phyloP scores from a whole-genome alignment of 2,797 vertebrate species.

The Otolemur crassicaudatus region DNA sequence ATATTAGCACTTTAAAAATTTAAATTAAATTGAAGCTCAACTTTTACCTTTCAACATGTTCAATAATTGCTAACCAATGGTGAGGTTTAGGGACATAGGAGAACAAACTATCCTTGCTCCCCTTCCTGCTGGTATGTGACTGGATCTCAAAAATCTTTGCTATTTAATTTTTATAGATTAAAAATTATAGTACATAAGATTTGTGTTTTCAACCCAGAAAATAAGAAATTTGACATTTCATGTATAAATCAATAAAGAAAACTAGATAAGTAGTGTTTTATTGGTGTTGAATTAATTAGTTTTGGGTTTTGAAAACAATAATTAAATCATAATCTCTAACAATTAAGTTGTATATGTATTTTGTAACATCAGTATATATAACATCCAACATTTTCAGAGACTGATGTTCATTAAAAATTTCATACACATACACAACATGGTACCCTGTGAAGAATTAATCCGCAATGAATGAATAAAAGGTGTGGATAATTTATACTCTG shows the following conservation, averaged over 20 bases:
- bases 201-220: neutral
- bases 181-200: neutral
- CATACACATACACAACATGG: neutral
- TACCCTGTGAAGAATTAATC: neutral
- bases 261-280: neutral
- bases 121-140: no score
- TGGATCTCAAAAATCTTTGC: neutral
- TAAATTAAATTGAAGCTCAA: neutral
- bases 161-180: conserved; percentile 29
- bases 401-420: neutral
- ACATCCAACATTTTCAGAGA: neutral
- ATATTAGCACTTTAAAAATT: neutral
- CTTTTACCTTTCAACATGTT: neutral
- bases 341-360: neutral
- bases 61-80: no score
- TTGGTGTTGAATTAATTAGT: neutral
- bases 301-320: neutral
- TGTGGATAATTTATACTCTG: neutral
- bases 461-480: neutral
- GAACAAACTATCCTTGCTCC: no score
- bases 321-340: neutral
- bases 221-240: neutral
- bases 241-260: neutral
- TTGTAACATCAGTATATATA: neutral
- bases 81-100: no score